Evolutionary conservation across 2,888 invertebrate genomes (phyloP).

Genomic region (Drosophila seclusa): DNA sequence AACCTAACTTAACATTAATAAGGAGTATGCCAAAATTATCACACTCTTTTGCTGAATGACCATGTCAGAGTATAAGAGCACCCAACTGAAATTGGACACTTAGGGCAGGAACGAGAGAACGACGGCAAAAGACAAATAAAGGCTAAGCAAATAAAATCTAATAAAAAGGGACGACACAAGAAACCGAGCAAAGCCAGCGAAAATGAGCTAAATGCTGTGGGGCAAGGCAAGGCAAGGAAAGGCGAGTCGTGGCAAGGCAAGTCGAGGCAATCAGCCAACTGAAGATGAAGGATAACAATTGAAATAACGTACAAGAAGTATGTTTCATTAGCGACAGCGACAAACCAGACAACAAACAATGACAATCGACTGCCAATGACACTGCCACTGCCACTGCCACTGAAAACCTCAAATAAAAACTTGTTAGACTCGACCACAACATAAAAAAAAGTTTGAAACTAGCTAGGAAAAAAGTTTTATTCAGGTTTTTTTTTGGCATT

Average conservation of each 20-base stretch:
- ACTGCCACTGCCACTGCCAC: slow-evolving; percentile 34
- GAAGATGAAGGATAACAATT: slow-evolving; percentile 62
- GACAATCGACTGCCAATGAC: slow-evolving; percentile 61
- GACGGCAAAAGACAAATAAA: slow-evolving; percentile 71
- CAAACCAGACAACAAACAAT: slow-evolving; percentile 61
- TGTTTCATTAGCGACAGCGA: slow-evolving; percentile 73
- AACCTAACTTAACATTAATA: background rate
- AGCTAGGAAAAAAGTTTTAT: background rate
- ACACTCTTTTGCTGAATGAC: slow-evolving; percentile 41
- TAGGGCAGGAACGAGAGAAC: slow-evolving; percentile 30
- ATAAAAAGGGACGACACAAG: slow-evolving; percentile 73
- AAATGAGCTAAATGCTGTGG: slow-evolving; percentile 66
- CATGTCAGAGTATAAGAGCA: slow-evolving; percentile 28
- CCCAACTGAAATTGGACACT: slow-evolving; percentile 69
- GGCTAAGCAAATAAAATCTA: slow-evolving; percentile 79
- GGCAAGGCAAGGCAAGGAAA: background rate
- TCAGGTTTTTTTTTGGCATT: background rate
- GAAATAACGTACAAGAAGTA: slow-evolving; percentile 71
- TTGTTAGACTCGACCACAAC: slow-evolving; percentile 14
- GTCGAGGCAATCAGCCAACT: slow-evolving; percentile 29
- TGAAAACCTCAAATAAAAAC: slow-evolving; percentile 46
- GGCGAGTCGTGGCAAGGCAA: background rate
- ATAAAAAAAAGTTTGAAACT: slow-evolving; percentile 13
- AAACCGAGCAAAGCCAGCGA: slow-evolving; percentile 43
- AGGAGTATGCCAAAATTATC: slow-evolving; percentile 47